Conservation (phyloP, 2,797 vertebrate species). For the Falco novaeseelandiae region DNA sequence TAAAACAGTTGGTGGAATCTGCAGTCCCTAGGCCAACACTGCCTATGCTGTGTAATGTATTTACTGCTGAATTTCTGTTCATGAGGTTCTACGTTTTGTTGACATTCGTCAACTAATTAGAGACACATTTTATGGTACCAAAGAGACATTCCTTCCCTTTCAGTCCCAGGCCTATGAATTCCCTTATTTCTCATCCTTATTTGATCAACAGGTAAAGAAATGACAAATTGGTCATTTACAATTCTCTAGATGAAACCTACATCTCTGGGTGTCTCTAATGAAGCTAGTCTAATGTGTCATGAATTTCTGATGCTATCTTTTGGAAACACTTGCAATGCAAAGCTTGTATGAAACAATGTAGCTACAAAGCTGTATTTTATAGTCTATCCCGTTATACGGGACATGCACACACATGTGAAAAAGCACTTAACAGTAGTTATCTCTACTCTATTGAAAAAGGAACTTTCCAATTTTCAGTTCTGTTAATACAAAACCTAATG, state of each 20-base stretch:
- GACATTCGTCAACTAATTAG: conserved; percentile 11
- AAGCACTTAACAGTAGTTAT: conserved; percentile 22
- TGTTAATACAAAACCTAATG: conserved; percentile 59
- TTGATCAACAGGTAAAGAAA: conserved; percentile 44
- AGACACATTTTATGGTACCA: background rate
- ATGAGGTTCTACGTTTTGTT: background rate
- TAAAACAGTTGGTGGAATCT: background rate
- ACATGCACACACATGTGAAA: background rate
- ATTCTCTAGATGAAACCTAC: background rate
- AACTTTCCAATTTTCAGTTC: conserved; percentile 67
- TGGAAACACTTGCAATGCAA: background rate
- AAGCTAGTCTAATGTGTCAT: conserved; percentile 1
- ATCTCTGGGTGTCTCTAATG: background rate
- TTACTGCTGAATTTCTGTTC: background rate
- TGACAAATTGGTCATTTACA: conserved; percentile 34
- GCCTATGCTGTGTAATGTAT: background rate
- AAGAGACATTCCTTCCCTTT: background rate
- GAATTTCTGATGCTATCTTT: conserved; percentile 18
- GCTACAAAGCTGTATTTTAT: background rate
- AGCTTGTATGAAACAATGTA: background rate
- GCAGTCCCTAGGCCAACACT: background rate
- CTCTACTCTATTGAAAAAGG: conserved; percentile 48
- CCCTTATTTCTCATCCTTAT: conserved; percentile 4
- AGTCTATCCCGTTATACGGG: background rate
- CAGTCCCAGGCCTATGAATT: background rate